A percentile compares a stretch with the other conserved stretches of the same genome.
Conservation (phyloP, 2,888 invertebrate species). For the Chrysomela aeneicollis region DNA sequence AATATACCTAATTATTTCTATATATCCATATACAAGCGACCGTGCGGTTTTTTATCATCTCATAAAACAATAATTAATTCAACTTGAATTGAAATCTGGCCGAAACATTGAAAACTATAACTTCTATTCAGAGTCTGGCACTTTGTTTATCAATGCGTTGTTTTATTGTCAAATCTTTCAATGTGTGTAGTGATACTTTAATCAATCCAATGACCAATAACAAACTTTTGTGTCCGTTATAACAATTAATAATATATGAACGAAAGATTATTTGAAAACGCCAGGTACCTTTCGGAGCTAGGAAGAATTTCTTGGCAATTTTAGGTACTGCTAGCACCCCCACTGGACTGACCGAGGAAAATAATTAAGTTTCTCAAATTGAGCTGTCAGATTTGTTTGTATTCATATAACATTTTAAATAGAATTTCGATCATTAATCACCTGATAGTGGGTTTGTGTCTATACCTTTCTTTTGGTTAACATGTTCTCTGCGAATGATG, state of each 20-base stretch:
- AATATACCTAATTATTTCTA: too few relatives aligned
- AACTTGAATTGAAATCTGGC: too few relatives aligned
- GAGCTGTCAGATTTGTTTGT: slow-evolving; percentile 5
- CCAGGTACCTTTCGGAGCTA: not conserved
- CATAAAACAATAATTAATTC: too few relatives aligned
- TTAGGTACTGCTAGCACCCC: slow-evolving; percentile 2
- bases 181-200: too few relatives aligned
- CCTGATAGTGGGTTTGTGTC: not conserved
- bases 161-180: too few relatives aligned
- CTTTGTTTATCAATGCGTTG: too few relatives aligned
- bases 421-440: slow-evolving; percentile 3
- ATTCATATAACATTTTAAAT: not conserved
- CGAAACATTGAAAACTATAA: too few relatives aligned
- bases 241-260: not conserved
- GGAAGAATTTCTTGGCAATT: slow-evolving; percentile 2
- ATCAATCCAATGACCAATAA: not conserved
- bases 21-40: too few relatives aligned
- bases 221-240: not conserved
- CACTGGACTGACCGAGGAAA: not conserved
- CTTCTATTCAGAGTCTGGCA: too few relatives aligned
- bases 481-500: not conserved
- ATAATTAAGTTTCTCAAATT: slow-evolving; percentile 4
- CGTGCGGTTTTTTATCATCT: too few relatives aligned
- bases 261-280: not conserved
- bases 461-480: not conserved